Evolutionary conservation across 53 echinoderm and acorn worm species (phyloP).

Genomic region (Apostichopus leukothele): DNA sequence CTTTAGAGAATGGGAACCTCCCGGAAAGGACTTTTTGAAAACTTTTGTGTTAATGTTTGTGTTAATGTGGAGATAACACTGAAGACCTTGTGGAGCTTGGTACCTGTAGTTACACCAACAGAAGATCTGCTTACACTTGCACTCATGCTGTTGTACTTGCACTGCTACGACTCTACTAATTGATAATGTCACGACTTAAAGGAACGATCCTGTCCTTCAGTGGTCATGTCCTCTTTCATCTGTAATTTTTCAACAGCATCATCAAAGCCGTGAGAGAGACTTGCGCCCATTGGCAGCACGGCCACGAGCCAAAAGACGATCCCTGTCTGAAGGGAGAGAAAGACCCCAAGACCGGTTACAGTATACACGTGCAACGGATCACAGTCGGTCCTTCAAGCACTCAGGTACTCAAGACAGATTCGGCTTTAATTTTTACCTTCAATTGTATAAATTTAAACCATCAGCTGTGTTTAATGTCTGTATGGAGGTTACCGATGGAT

Average conservation of each 20-base stretch:
- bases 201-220: neutral
- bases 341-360: conserved; percentile 89
- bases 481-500: too few relatives aligned
- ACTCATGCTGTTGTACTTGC: too few relatives aligned
- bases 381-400: conserved; percentile 98
- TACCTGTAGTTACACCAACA: too few relatives aligned
- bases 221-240: neutral
- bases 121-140: too few relatives aligned
- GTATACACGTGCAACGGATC: conserved; percentile 74
- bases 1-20: too few relatives aligned
- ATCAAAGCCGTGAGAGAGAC: conserved; percentile 92
- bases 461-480: too few relatives aligned
- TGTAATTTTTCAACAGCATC: conserved; percentile 49
- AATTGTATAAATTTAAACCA: too few relatives aligned
- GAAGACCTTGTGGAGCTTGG: too few relatives aligned
- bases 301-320: conserved; percentile 79
- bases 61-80: too few relatives aligned
- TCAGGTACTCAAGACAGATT: conserved; percentile 62
- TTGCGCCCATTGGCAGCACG: conserved; percentile 89
- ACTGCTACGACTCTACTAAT: neutral
- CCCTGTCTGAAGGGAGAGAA: conserved; percentile 95
- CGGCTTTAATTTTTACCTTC: too few relatives aligned
- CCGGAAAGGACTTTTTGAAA: too few relatives aligned
- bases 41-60: too few relatives aligned
- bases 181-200: neutral